phyloP scores from a whole-genome alignment of 1,140 invertebrate species.

The Mizuhopecten yessoensis region DNA sequence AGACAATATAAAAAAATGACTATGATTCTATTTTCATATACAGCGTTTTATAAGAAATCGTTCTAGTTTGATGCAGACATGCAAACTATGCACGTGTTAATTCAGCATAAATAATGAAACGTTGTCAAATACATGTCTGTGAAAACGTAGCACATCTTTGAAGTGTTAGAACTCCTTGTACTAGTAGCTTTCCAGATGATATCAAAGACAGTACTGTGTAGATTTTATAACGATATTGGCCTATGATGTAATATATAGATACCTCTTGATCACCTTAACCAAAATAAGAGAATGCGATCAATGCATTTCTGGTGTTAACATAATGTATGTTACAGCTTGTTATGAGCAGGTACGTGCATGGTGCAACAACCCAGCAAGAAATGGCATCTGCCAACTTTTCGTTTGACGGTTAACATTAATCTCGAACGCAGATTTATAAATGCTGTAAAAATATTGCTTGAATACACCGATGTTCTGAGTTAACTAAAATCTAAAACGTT shows the following conservation, averaged over 20 bases:
- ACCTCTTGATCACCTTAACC: background rate
- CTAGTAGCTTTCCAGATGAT: background rate
- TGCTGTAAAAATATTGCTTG: background rate
- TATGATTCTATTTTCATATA: too few relatives aligned
- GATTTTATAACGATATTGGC: background rate
- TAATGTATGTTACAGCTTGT: background rate
- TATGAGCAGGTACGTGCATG: background rate
- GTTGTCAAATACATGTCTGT: too few relatives aligned
- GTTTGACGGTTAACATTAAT: background rate
- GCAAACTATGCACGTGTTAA: too few relatives aligned
- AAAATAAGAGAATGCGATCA: background rate
- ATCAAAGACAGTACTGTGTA: background rate
- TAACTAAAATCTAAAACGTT: too few relatives aligned
- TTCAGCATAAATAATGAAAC: too few relatives aligned
- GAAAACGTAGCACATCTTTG: background rate
- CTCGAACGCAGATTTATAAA: background rate
- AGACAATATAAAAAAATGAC: too few relatives aligned
- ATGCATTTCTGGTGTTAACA: slow-evolving; percentile 25
- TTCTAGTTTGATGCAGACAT: too few relatives aligned
- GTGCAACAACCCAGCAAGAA: background rate
- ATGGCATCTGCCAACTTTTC: background rate
- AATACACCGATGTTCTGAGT: too few relatives aligned
- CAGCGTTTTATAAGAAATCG: too few relatives aligned
- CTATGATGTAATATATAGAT: background rate
- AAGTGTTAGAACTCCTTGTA: background rate